Evolutionary conservation across 2,113 vertebrate genomes (phyloP).

Genomic region (Siphamia tubifer): DNA sequence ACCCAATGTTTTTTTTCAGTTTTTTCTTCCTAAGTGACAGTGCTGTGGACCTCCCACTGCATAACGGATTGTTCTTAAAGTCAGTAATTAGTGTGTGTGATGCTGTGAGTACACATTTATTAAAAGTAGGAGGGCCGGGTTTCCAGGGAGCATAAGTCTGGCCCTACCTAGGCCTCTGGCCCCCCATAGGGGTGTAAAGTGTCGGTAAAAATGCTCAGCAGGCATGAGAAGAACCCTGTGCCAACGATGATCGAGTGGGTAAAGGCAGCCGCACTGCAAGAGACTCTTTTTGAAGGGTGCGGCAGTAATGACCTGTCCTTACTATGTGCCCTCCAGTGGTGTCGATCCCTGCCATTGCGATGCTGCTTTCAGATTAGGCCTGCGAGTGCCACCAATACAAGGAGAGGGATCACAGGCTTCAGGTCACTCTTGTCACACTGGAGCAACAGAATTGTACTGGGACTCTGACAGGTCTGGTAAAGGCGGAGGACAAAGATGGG

Average conservation of each 20-base stretch:
- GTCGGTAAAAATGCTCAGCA: conserved; percentile 63
- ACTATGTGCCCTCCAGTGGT: conserved; percentile 56
- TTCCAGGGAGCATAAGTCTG: conserved; percentile 45
- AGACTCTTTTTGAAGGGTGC: conserved; percentile 71
- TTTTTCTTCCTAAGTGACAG: conserved; percentile 13
- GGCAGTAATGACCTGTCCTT: conserved; percentile 75
- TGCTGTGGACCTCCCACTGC: conserved; percentile 9
- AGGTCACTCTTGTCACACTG: conserved; percentile 71
- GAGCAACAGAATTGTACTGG: conserved; percentile 41
- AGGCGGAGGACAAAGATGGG: conserved; percentile 39
- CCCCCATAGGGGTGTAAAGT: conserved; percentile 43
- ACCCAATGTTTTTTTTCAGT: not conserved
- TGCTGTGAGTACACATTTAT: conserved; percentile 59
- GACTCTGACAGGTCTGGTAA: conserved; percentile 65
- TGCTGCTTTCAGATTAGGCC: conserved; percentile 72
- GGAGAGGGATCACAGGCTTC: conserved; percentile 44
- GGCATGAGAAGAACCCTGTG: conserved; percentile 45
- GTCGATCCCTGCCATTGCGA: conserved; percentile 43
- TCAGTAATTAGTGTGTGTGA: conserved; percentile 60
- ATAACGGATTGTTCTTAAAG: conserved; percentile 47
- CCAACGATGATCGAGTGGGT: conserved; percentile 46
- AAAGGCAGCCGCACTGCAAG: conserved; percentile 47
- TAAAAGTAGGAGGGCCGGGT: conserved; percentile 38
- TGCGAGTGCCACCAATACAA: conserved; percentile 33
- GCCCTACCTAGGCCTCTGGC: conserved; percentile 23